A percentile compares a stretch with the other conserved stretches of the same genome.
phyloP scores from a whole-genome alignment of 2,113 vertebrate genomes.

The Orycteropus afer region DNA sequence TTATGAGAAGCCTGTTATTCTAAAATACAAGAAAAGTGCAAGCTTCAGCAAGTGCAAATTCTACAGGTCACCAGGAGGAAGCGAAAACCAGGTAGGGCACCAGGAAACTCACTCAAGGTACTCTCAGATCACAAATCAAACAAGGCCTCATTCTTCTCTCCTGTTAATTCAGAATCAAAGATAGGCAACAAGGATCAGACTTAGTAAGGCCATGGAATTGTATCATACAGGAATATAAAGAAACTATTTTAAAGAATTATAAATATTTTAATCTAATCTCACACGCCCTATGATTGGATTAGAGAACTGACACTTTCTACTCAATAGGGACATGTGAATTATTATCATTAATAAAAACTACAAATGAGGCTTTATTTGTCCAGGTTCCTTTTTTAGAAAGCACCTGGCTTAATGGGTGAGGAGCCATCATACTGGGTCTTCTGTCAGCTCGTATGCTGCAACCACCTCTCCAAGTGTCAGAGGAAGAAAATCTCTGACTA shows the following conservation, averaged over 20 bases:
- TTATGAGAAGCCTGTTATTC: slow-evolving; percentile 3
- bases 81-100: not conserved
- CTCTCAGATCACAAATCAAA: slow-evolving; percentile 37
- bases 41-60: slow-evolving; percentile 30
- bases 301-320: slow-evolving; percentile 46
- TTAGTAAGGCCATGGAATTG: not conserved
- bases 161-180: slow-evolving; percentile 46
- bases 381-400: not conserved
- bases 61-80: not conserved
- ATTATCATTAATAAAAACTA: not conserved
- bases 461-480: not conserved
- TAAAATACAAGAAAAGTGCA: slow-evolving; percentile 1
- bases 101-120: not conserved
- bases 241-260: slow-evolving; percentile 33
- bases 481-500: slow-evolving; percentile 6
- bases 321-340: slow-evolving; percentile 28
- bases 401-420: slow-evolving; percentile 33
- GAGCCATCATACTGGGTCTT: not conserved
- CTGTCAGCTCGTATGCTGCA: not conserved
- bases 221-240: not conserved
- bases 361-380: slow-evolving; percentile 36
- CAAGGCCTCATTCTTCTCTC: not conserved
- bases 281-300: not conserved
- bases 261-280: slow-evolving; percentile 34
- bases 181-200: not conserved